Percentiles rank a stretch among this genome's conserved stretches.
phyloP scores from a whole-genome alignment of 2,888 invertebrate genomes.

The Campoplex nolae region DNA sequence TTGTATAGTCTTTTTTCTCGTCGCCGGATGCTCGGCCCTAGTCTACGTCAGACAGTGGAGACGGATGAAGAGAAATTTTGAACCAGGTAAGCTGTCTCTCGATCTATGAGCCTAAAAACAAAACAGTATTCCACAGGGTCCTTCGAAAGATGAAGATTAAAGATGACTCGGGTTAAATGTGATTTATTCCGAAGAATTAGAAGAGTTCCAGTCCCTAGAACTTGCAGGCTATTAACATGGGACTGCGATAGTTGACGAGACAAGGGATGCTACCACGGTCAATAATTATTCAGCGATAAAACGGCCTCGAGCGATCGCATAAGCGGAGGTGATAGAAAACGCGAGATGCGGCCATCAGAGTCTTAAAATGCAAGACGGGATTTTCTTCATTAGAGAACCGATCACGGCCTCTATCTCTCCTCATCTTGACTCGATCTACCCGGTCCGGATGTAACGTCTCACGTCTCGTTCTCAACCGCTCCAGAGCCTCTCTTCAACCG shows the following conservation, averaged over 20 bases:
- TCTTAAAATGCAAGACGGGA: conserved; percentile 77
- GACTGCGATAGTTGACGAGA: not conserved
- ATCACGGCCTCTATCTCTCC: conserved; percentile 75
- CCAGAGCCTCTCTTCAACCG: not conserved
- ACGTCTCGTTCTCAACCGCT: conserved; percentile 53
- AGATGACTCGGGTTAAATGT: not conserved
- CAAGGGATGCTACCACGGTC: not conserved
- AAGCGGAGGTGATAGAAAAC: conserved; percentile 9
- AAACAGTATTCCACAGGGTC: not conserved
- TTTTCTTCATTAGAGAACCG: conserved; percentile 78
- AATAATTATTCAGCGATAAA: not conserved
- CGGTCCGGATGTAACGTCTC: conserved; percentile 78
- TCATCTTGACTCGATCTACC: conserved; percentile 79
- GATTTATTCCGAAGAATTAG: not conserved
- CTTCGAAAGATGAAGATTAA: not conserved
- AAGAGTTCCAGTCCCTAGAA: not conserved
- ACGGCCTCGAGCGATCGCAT: not conserved
- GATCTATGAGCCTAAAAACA: not conserved
- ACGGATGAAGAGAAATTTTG: conserved; percentile 91
- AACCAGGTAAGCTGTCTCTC: conserved; percentile 87
- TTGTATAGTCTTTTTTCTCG: conserved; percentile 92
- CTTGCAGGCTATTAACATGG: not conserved
- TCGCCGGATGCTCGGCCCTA: conserved; percentile 91
- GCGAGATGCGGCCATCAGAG: not conserved
- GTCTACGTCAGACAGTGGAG: conserved; percentile 93